Percentiles rank a stretch among this genome's conserved stretches.
Conservation (phyloP, 2,888 invertebrate genomes). For the Salticus scenicus region DNA sequence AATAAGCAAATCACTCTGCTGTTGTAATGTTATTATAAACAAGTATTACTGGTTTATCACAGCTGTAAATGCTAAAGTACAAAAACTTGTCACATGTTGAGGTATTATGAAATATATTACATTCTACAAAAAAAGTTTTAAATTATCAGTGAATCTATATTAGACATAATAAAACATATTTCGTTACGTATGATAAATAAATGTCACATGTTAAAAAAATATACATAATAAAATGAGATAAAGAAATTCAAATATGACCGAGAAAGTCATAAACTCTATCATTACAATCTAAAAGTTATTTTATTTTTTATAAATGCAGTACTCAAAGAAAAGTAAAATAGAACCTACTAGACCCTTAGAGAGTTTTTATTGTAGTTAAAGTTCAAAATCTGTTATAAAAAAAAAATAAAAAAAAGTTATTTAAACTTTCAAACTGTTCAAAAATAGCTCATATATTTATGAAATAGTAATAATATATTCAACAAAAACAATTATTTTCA, state of each 20-base stretch:
- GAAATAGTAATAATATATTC: too few relatives aligned
- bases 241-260: conserved; percentile 38
- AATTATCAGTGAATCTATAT: too few relatives aligned
- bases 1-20: conserved; percentile 3
- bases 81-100: neutral
- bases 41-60: neutral
- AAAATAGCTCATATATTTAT: too few relatives aligned
- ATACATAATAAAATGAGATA: neutral
- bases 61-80: neutral
- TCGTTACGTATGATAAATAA: neutral
- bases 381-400: too few relatives aligned
- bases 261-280: neutral
- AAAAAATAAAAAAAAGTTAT: too few relatives aligned
- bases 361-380: neutral
- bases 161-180: too few relatives aligned
- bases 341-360: neutral
- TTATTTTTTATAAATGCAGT: neutral
- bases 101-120: neutral
- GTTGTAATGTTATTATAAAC: neutral
- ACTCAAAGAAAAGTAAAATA: neutral
- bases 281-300: neutral
- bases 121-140: too few relatives aligned
- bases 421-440: too few relatives aligned
- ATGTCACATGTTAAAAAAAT: neutral
- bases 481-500: too few relatives aligned